A percentile compares a stretch with the other conserved stretches of the same genome.
phyloP scores from a whole-genome alignment of 2,113 vertebrate genomes.

The Chaenogobius annularis region DNA sequence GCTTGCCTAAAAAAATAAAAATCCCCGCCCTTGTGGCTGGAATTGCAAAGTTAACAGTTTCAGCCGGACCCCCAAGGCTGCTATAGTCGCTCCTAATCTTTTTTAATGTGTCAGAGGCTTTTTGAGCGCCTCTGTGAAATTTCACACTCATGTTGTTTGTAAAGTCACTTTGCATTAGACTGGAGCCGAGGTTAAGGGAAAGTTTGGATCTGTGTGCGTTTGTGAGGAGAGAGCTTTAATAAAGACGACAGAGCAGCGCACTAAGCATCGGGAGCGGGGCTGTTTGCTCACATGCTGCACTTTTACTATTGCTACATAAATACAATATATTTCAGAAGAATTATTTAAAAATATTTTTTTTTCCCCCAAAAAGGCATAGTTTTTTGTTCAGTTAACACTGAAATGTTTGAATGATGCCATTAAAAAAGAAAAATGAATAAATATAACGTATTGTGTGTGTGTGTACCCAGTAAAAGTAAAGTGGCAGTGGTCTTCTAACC shows the following conservation, averaged over 20 bases:
- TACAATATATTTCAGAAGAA: not conserved
- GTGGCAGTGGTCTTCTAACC: too few species aligned
- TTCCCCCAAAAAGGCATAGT: too few species aligned
- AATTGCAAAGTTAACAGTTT: slow-evolving; percentile 81
- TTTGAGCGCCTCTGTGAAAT: slow-evolving; percentile 73
- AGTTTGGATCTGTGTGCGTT: slow-evolving; percentile 46
- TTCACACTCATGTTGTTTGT: slow-evolving; percentile 77
- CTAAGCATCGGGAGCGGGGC: slow-evolving; percentile 10
- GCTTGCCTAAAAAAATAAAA: slow-evolving; percentile 42
- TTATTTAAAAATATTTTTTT: too few species aligned
- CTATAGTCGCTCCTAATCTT: slow-evolving; percentile 77
- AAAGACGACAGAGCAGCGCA: slow-evolving; percentile 8
- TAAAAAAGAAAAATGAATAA: too few species aligned
- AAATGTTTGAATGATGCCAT: too few species aligned
- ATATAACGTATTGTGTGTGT: too few species aligned
- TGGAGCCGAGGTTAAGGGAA: slow-evolving; percentile 51
- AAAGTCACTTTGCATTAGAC: slow-evolving; percentile 72
- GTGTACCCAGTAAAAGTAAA: too few species aligned
- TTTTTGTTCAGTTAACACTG: too few species aligned
- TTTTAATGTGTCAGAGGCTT: slow-evolving; percentile 79
- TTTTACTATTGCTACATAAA: not conserved
- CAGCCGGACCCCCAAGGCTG: slow-evolving; percentile 62
- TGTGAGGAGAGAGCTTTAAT: slow-evolving; percentile 25
- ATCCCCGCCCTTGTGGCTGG: slow-evolving; percentile 60
- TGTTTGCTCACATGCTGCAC: not conserved